Conservation (phyloP, 2,113 vertebrate species). For the Neoarius graeffei region DNA sequence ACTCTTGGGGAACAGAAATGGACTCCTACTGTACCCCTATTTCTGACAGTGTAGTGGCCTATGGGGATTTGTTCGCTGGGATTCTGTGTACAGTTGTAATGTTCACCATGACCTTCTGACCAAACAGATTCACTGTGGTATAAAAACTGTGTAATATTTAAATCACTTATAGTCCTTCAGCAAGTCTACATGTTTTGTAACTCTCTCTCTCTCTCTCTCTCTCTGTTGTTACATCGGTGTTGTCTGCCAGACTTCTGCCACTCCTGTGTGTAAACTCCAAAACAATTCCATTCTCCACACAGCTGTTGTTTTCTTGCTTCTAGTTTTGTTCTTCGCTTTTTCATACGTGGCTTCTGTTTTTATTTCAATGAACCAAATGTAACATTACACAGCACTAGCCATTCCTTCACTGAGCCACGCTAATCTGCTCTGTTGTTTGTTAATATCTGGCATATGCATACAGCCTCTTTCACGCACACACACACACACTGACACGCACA, state of each 20-base stretch:
- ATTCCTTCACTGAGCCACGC: not conserved
- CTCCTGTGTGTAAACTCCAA: constrained; percentile 37
- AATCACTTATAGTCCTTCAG: not conserved
- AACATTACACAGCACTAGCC: not conserved
- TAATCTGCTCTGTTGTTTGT: constrained; percentile 29
- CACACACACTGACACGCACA: constrained; percentile 3
- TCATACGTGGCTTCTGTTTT: constrained; percentile 35
- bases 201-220: not conserved
- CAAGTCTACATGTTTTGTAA: not conserved
- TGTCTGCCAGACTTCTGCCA: constrained; percentile 63
- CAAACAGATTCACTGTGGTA: not conserved
- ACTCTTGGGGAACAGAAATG: too few relatives aligned
- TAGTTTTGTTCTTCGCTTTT: constrained; percentile 21
- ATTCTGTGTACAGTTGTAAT: too few relatives aligned
- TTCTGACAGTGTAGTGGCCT: too few relatives aligned
- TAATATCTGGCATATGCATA: constrained; percentile 21
- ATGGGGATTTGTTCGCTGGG: too few relatives aligned
- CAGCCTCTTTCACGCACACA: constrained; percentile 7
- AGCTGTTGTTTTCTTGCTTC: constrained; percentile 65
- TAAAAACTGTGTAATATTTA: not conserved
- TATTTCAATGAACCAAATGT: constrained; percentile 21
- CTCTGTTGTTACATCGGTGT: constrained; percentile 55
- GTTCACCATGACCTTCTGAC: not conserved
- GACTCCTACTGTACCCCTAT: too few relatives aligned
- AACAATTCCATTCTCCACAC: constrained; percentile 61